Evolutionary conservation across 2,113 vertebrate species (phyloP).

Genomic region (Hiodon alosoides): DNA sequence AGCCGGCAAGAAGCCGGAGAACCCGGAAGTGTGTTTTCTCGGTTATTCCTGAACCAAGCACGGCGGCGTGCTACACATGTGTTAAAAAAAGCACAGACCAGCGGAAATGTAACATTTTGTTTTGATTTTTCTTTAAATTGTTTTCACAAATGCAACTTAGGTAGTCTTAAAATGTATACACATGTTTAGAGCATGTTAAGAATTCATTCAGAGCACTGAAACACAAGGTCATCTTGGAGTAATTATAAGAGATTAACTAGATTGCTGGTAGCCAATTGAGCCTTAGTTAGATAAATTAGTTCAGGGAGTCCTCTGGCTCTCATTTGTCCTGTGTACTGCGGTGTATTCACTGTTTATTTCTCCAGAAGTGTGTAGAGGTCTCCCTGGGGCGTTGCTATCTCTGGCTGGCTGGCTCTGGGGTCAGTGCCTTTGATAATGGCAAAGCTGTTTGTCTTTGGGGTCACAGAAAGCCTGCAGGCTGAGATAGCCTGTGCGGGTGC

Average conservation of each 20-base stretch:
- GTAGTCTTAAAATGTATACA: not conserved
- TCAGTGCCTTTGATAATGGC: conserved; percentile 50
- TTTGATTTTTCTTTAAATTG: not conserved
- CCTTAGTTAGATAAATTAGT: not conserved
- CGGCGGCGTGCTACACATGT: too few relatives aligned
- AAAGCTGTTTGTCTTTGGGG: conserved; percentile 45
- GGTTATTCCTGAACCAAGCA: too few relatives aligned
- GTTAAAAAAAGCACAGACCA: too few relatives aligned
- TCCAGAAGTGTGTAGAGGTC: not conserved
- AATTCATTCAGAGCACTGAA: conserved; percentile 25
- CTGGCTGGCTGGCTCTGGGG: conserved; percentile 37
- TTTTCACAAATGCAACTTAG: conserved; percentile 3
- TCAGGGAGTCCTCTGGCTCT: conserved; percentile 30
- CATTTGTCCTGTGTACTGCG: conserved; percentile 26
- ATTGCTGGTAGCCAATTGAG: conserved; percentile 9
- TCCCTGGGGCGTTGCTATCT: conserved; percentile 13
- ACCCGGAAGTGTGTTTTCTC: too few relatives aligned
- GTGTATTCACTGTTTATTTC: not conserved
- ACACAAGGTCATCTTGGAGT: conserved; percentile 35
- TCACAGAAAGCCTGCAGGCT: conserved; percentile 54
- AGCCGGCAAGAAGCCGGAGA: too few relatives aligned
- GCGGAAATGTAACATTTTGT: not conserved
- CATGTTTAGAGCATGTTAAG: not conserved
- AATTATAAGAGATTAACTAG: conserved; percentile 22
- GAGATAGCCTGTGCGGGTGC: conserved; percentile 44